These are phyloP conservation scores for Torymus aiolomorphi DNA, from an alignment of 2,888 invertebrate genomes.

Conservation along the genomic window DNA sequence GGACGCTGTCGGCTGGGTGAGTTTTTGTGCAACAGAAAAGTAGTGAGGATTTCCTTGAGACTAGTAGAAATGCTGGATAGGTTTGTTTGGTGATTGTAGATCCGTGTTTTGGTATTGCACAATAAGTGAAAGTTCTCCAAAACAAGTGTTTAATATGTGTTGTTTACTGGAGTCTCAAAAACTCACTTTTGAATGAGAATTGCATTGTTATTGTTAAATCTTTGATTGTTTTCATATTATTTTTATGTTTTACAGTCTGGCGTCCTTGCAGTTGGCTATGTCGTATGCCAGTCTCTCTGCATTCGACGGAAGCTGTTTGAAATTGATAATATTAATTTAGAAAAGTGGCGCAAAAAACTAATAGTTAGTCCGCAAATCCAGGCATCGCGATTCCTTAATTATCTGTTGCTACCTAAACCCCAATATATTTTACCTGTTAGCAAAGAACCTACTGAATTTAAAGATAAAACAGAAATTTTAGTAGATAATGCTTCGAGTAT, in stretches of 20 bases:
- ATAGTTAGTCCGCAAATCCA: constrained; percentile 59
- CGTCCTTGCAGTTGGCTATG: constrained; percentile 80
- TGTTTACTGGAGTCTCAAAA: too few species aligned
- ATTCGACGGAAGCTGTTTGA: constrained; percentile 68
- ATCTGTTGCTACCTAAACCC: constrained; percentile 63
- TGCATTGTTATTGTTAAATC: too few species aligned
- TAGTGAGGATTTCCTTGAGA: not conserved
- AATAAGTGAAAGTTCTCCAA: constrained; percentile 8
- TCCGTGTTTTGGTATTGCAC: constrained; percentile 10
- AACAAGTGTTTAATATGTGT: too few species aligned
- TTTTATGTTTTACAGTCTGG: constrained; percentile 77
- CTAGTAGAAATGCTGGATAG: not conserved
- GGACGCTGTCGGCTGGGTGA: constrained; percentile 73
- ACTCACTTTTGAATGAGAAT: too few species aligned
- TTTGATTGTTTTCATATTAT: not conserved
- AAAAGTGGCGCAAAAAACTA: constrained; percentile 61
- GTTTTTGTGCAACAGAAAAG: not conserved
- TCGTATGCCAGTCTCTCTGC: constrained; percentile 79
- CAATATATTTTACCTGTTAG: constrained; percentile 64
- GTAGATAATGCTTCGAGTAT: constrained; percentile 14
- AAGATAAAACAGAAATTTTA: constrained; percentile 17
- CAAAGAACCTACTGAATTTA: constrained; percentile 48
- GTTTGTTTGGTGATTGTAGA: not conserved
- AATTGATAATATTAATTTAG: constrained; percentile 60
- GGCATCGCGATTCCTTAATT: constrained; percentile 60